Evolutionary conservation across 1,140 invertebrate genomes (phyloP).

Genomic region (Apolygus lucorum): DNA sequence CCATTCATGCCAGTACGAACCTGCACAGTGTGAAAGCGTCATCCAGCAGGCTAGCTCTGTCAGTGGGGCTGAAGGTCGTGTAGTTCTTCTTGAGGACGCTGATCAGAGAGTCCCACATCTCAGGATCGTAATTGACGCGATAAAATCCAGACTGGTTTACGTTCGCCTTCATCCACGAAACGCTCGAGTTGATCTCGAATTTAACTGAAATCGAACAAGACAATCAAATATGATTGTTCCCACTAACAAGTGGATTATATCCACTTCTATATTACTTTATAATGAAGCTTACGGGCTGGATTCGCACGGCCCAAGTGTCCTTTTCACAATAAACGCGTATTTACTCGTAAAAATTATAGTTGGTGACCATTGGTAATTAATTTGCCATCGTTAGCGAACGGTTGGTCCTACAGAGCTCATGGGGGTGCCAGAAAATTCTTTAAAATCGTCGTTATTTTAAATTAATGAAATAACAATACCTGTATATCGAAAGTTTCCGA

Average conservation of each 20-base stretch:
- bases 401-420: too few relatives aligned
- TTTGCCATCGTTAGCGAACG: too few relatives aligned
- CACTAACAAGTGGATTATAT: neutral
- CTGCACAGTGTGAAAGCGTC: slow-evolving; percentile 66
- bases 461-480: too few relatives aligned
- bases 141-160: slow-evolving; percentile 81
- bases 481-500: too few relatives aligned
- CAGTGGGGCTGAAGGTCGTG: slow-evolving; percentile 55
- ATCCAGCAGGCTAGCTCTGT: slow-evolving; percentile 64
- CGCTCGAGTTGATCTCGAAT: slow-evolving; percentile 51
- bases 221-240: too few relatives aligned
- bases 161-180: slow-evolving; percentile 78
- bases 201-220: slow-evolving; percentile 53
- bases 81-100: slow-evolving; percentile 58
- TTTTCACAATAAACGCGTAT: too few relatives aligned
- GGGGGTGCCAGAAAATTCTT: too few relatives aligned
- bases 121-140: slow-evolving; percentile 71
- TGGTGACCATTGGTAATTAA: too few relatives aligned
- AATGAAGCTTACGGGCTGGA: slow-evolving; percentile 11
- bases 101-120: slow-evolving; percentile 66
- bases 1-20: too few relatives aligned
- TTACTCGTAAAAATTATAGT: too few relatives aligned
- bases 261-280: neutral
- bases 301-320: too few relatives aligned
- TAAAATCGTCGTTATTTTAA: too few relatives aligned